Conservation (phyloP, 2,113 vertebrate genomes). For the Dermatemys mawii region DNA sequence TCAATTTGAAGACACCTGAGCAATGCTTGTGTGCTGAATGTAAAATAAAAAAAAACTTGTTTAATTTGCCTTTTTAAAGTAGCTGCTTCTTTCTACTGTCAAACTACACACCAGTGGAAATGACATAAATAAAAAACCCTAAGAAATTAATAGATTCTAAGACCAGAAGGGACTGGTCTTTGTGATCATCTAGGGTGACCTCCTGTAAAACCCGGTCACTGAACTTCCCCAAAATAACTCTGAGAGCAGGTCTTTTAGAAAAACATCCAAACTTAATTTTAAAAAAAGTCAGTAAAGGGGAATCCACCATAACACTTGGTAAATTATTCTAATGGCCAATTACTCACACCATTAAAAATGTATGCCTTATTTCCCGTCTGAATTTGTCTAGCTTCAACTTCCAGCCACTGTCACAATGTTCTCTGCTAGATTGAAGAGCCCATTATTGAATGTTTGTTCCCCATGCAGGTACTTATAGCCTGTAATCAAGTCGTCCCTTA, state of each 20-base stretch:
- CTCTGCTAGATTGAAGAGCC: no score
- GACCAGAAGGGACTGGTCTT: background rate
- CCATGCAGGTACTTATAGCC: no score
- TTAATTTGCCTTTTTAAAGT: conserved; percentile 33
- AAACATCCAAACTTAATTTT: no score
- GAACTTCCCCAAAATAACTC: background rate
- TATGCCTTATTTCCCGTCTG: no score
- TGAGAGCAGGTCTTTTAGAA: background rate
- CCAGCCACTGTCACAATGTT: no score
- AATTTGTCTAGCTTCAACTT: no score
- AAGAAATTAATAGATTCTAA: background rate
- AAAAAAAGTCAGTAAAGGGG: no score
- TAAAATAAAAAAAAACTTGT: background rate
- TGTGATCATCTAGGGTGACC: background rate
- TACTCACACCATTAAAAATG: no score
- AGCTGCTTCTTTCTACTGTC: background rate
- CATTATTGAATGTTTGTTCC: no score
- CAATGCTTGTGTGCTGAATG: background rate
- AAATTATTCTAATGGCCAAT: no score
- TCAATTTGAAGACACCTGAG: background rate
- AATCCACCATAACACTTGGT: no score
- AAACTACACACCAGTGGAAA: background rate
- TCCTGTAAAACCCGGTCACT: background rate
- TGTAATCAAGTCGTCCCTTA: no score
- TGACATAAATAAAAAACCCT: background rate